phyloP scores from a whole-genome alignment of 2,797 vertebrate genomes.

The Pagetopsis macropterus region DNA sequence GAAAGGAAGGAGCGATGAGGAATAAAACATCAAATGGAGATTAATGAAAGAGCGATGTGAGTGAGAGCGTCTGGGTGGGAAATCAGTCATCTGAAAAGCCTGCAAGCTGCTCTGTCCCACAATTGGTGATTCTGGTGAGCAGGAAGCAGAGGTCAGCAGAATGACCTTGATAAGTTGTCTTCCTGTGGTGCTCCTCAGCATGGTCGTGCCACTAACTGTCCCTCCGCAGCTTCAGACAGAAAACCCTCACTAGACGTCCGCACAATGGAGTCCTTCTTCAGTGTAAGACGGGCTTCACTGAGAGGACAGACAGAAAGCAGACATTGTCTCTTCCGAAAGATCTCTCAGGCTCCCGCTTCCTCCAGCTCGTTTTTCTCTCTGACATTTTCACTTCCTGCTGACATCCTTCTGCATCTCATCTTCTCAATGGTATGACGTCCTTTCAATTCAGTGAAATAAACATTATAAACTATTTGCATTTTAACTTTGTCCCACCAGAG shows the following conservation, averaged over 20 bases:
- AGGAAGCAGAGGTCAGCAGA: constrained; percentile 79
- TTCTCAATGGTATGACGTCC: constrained; percentile 30
- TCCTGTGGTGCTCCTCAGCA: constrained; percentile 70
- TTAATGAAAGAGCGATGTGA: background rate
- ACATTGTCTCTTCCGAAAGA: constrained; percentile 79
- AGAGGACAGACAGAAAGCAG: constrained; percentile 70
- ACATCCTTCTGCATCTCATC: constrained; percentile 29
- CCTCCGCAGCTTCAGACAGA: constrained; percentile 51
- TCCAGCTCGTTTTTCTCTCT: constrained; percentile 41
- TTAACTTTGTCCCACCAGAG: constrained; percentile 11
- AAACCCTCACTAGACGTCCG: constrained; percentile 42
- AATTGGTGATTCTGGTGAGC: constrained; percentile 76
- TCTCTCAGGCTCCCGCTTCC: constrained; percentile 69
- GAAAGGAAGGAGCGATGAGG: constrained; percentile 20
- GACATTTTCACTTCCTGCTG: constrained; percentile 75
- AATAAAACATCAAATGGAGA: constrained; percentile 21
- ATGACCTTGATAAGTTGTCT: constrained; percentile 74
- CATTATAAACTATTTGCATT: constrained; percentile 32
- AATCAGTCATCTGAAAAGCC: constrained; percentile 31
- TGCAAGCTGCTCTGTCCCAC: constrained; percentile 49
- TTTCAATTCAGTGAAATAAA: constrained; percentile 32
- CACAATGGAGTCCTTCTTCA: constrained; percentile 77
- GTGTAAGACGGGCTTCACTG: constrained; percentile 37
- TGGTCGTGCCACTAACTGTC: constrained; percentile 66
- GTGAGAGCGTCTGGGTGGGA: constrained; percentile 19